phyloP scores from a whole-genome alignment of 2,888 invertebrate species.

The Lochmaea crataegi region DNA sequence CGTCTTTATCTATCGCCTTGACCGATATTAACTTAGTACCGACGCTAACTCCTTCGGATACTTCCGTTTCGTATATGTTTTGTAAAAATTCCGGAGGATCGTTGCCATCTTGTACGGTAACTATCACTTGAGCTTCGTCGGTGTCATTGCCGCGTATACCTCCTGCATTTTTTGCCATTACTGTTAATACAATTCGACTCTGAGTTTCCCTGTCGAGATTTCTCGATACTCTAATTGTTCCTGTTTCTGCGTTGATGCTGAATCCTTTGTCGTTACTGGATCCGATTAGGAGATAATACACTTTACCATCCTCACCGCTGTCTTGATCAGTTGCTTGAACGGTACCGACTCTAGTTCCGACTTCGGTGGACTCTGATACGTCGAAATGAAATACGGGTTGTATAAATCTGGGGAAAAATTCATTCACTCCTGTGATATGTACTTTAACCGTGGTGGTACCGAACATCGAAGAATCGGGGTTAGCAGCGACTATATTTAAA shows the following conservation, averaged over 20 bases:
- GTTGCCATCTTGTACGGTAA: constrained; percentile 95
- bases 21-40: constrained; percentile 83
- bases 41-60: constrained; percentile 82
- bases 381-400: constrained; percentile 93
- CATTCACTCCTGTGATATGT: constrained; percentile 87
- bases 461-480: constrained; percentile 87
- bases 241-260: constrained; percentile 84
- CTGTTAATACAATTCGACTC: constrained; percentile 88
- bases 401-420: constrained; percentile 88
- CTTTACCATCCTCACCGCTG: constrained; percentile 86
- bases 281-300: constrained; percentile 92
- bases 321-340: constrained; percentile 92
- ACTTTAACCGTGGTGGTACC: constrained; percentile 79
- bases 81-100: constrained; percentile 95
- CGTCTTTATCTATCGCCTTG: constrained; percentile 91
- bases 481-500: constrained; percentile 83
- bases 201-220: constrained; percentile 89
- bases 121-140: constrained; percentile 93
- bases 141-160: constrained; percentile 95
- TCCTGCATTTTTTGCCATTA: constrained; percentile 94
- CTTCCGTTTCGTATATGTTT: constrained; percentile 78
- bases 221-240: constrained; percentile 84
- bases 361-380: constrained; percentile 90
- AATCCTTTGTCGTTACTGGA: constrained; percentile 94
- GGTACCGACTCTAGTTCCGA: constrained; percentile 86